Evolutionary conservation across 2,113 vertebrate genomes (phyloP).

Genomic region (Cygnus atratus): DNA sequence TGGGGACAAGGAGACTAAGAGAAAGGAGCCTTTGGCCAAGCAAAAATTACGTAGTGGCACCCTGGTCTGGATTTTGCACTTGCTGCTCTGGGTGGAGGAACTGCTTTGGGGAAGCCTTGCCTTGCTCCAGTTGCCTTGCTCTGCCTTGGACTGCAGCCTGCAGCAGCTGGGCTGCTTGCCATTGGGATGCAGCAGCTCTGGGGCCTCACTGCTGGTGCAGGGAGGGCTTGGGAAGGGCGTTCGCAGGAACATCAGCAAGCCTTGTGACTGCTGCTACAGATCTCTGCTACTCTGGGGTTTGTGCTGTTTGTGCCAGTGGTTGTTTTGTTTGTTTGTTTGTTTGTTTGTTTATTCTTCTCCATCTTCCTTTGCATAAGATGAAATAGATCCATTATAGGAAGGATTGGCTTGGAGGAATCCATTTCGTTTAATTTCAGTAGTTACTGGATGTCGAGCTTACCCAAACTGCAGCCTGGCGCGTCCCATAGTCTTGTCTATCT

Average conservation of each 20-base stretch:
- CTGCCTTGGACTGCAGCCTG: not conserved
- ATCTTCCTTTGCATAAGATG: not conserved
- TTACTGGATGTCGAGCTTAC: not conserved
- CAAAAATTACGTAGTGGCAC: not conserved
- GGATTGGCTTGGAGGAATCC: not conserved
- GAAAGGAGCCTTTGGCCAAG: not conserved
- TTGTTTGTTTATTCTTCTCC: not conserved
- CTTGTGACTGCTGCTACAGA: not conserved
- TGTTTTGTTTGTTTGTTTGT: not conserved
- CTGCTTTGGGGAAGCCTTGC: not conserved
- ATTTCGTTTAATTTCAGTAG: not conserved
- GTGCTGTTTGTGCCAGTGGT: not conserved
- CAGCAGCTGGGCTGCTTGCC: not conserved
- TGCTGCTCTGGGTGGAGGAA: not conserved
- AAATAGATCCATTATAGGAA: not conserved
- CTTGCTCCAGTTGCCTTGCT: accelerated
- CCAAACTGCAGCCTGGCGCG: not conserved
- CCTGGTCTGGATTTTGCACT: not conserved
- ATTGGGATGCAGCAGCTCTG: not conserved
- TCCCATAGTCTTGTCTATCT: not conserved
- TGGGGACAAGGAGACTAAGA: not conserved
- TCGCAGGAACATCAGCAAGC: not conserved
- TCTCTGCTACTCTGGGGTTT: not conserved
- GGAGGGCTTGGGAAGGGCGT: not conserved
- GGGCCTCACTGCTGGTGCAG: accelerated